Base-by-base conservation (phyloP, 30 jellyfish, hydroid and myxozoan genomes). In the Aurelia sp. region DNA sequence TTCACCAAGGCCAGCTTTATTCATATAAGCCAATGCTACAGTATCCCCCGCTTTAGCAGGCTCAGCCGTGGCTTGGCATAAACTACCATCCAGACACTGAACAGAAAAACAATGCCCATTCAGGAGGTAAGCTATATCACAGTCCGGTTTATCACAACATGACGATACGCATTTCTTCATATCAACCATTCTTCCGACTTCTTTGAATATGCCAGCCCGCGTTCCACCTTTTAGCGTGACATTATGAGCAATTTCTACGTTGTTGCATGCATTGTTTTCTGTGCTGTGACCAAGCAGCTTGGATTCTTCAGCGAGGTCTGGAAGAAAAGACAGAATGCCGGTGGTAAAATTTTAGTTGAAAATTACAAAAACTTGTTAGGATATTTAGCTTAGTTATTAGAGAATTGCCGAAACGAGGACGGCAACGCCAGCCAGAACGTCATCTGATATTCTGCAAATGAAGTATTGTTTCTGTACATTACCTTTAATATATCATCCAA, bases 81-180 rank as follows among this genome's bases (percentile, higher is more conserved):
- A 53, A 17, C 89, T 88, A 17, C 96, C 96, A 63, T 94, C 99
- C 9, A 80, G 16, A 51, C 99, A 94, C 62, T 94, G 97, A 63
- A 94, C 97, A 10, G 99, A 65, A 80, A 76, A 94, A 67, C 99
- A 94, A 63, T 83, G 99, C 4, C 95, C 99, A 64, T 94, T 94
- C 71, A 94, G 53, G 63, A 94, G 35, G 58, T 94, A 94, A 0
- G 99, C 99, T 9, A 94, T 70, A 76, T 94, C 99, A 76, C 99
- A 94, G 33, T 94, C 95, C 19, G 99, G 99, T 41, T 93, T 70
- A 51, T 94, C 99, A 80, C 99, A 94, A 63, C 99, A 94, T n/a
- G 90, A 81, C 9, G 85, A 30, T 4, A 94, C 91, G 44, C 99
- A 94, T 41, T 80, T 84, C 84, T 85, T 89, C 97, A 94, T 94